Evolutionary conservation across 2,888 invertebrate genomes (phyloP), one percentile per base, ranked within the genome.

Genomic region (Terebella lapidaria): DNA sequence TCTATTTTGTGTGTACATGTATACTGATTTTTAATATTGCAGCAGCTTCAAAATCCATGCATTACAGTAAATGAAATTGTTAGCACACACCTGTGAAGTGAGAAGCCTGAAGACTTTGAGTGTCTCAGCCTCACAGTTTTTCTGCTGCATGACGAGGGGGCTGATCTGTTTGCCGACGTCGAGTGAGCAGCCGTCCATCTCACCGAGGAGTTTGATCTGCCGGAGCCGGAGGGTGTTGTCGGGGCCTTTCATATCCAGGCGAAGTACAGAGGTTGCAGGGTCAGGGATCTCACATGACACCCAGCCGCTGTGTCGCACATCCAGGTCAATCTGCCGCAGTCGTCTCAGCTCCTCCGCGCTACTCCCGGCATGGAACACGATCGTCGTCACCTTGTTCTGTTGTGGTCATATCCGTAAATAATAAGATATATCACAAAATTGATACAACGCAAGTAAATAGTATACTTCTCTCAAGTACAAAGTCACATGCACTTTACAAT

Each of bases 91-190:
- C 85, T 92, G 92, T 51, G 91, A 89, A 0, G 94, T 94, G 42
- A 96, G 89, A 4, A 94, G 84, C 18, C 94, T 84, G 80, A 96
- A 96, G 0, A 96, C 94, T 66, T 91, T 85, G 46, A 96, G 83
- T 0, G 95, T 95, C 82, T 95, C 95, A 0, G 88, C 85, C 81
- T 95, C 95, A 70, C 94, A 91, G 73, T 91, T 89, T 62, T 88
- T 85, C 75, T 92, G 92, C 67, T 94, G 89, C 22, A 94, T 88
- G 28, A 86, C 85, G 30, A 83, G 67, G 57, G 83, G 66, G 64
- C 77, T 70, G 69, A 74, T 73, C 68, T 77, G 75, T 66, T 79
- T 66, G 53, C 73, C 63, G 65, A 75, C 64, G 10, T 66, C 62
- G 22, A 71, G 59, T 20, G 83, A 80, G 72, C 85, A 85, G 3